A percentile compares a stretch with the other conserved stretches of the same genome.
Evolutionary conservation across 2,888 invertebrate genomes (phyloP).

Genomic region (Kuschelorhynchus macadamiae): DNA sequence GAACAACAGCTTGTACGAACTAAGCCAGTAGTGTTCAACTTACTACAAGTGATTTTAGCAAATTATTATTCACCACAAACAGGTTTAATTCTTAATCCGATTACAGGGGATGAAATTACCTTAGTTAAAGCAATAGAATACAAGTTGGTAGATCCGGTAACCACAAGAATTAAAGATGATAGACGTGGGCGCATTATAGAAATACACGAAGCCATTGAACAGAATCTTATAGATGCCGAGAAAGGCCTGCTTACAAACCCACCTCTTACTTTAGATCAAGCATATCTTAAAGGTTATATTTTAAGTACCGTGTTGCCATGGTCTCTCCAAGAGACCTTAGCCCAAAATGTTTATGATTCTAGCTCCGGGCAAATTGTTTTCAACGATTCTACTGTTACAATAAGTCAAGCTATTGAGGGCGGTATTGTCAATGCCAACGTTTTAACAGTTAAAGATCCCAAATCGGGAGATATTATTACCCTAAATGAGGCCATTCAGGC

Average conservation of each 20-base stretch:
- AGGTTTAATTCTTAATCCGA: slow-evolving; percentile 84
- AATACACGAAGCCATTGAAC: slow-evolving; percentile 79
- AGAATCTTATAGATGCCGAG: slow-evolving; percentile 79
- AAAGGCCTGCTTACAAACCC: slow-evolving; percentile 80
- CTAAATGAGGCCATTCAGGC: slow-evolving; percentile 83
- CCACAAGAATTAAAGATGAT: slow-evolving; percentile 82
- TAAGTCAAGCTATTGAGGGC: slow-evolving; percentile 81
- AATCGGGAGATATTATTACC: slow-evolving; percentile 84
- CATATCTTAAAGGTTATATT: slow-evolving; percentile 85
- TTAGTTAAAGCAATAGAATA: slow-evolving; percentile 81
- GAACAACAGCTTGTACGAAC: slow-evolving; percentile 80
- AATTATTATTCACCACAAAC: slow-evolving; percentile 83
- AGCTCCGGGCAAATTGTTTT: slow-evolving; percentile 81
- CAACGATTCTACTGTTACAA: slow-evolving; percentile 77
- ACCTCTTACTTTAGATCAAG: slow-evolving; percentile 81
- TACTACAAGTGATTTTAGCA: slow-evolving; percentile 81
- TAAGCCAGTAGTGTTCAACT: slow-evolving; percentile 77
- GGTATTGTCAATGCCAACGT: slow-evolving; percentile 84
- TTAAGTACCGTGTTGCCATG: slow-evolving; percentile 84
- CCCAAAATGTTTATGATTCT: slow-evolving; percentile 84
- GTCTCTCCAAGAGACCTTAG: slow-evolving; percentile 86
- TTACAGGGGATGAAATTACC: slow-evolving; percentile 80
- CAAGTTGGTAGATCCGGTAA: slow-evolving; percentile 80
- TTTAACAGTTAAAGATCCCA: slow-evolving; percentile 84
- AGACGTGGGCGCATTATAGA: slow-evolving; percentile 77